Evolutionary conservation across 1,140 invertebrate species (phyloP), one percentile per base, ranked within the genome.

Genomic region (Diorhabda elongata): DNA sequence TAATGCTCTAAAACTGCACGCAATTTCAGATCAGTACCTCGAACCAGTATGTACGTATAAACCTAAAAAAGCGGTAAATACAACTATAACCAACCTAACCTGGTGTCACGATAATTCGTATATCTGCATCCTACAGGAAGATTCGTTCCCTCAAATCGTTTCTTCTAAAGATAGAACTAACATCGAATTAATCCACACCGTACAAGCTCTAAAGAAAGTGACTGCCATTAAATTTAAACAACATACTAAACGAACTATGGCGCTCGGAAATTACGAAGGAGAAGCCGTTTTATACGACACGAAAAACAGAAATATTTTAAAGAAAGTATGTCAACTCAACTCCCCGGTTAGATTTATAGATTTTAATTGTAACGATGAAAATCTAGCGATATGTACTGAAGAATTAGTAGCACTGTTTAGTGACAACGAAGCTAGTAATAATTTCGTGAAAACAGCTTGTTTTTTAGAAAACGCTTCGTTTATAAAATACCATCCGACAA

Each of bases 101-200:
- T 76, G 73, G 73, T 72, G 73, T 58, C 72, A 76, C 47, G 74
- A 76, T 58, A 74, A 76, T 58, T 61, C 63, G n/a, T 76, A 74
- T 42, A 61, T 76, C 6, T 69, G 71, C 4, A 58, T 71, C 7
- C 59, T 76, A 3, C 61, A 65, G 42, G 64, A 74, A 44, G 70
- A 69, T 6, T 63, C 47, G 5, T 64, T 59, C 44, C 74, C 74
- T 5, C 68, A 74, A 71, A 74, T 76, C 11, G 47, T 76, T 7
- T 72, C 71, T 57, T 44, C 66, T 6, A 74, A 70, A 70, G 71
- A 76, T 65, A 59, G 67, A 44, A 67, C 57, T n/a, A 69, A 71
- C 42, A 60, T 73, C 3, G 66, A 60, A 41, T 58, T 68, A 44
- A 68, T 76, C 9, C 72, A 74, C 44, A 73, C 69, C 6, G 70